Evolutionary conservation across 2,888 invertebrate species (phyloP).

Genomic region (Neocrepidodera transversa): DNA sequence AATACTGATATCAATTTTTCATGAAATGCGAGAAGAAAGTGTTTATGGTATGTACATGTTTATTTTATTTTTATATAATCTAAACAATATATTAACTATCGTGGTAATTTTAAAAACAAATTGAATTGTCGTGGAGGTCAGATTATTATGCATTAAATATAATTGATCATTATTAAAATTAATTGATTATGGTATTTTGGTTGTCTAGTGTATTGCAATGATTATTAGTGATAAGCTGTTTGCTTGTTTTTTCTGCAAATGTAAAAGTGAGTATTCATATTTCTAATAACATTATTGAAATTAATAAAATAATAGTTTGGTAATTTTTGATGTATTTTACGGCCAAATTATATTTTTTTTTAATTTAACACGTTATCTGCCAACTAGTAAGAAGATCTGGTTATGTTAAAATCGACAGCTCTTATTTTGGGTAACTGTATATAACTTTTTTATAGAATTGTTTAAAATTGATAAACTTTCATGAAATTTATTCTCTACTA

Average conservation of each 20-base stretch:
- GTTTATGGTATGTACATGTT: slow-evolving; percentile 12
- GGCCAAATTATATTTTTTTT: too few species aligned
- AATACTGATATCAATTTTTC: not conserved
- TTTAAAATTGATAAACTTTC: too few species aligned
- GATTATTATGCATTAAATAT: not conserved
- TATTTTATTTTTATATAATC: not conserved
- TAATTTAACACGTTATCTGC: too few species aligned
- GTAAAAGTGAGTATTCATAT: not conserved
- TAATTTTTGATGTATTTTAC: too few species aligned
- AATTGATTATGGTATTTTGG: not conserved
- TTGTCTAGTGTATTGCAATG: not conserved
- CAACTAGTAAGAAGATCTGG: too few species aligned
- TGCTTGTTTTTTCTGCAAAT: not conserved
- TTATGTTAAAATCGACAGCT: too few species aligned
- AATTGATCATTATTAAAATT: not conserved
- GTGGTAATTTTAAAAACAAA: slow-evolving; percentile 7
- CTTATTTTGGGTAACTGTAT: too few species aligned
- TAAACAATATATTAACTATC: not conserved
- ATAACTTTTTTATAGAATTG: too few species aligned
- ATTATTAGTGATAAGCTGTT: not conserved
- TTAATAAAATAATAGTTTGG: too few species aligned
- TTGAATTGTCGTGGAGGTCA: slow-evolving; percentile 15
- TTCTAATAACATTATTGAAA: too few species aligned
- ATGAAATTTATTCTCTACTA: too few species aligned
- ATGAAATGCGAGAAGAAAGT: slow-evolving; percentile 20